A percentile compares a stretch with the other conserved stretches of the same genome.
These are phyloP conservation scores for Meiosimyza platycephala DNA, from an alignment of 2,888 invertebrate species.

Conservation along the genomic window DNA sequence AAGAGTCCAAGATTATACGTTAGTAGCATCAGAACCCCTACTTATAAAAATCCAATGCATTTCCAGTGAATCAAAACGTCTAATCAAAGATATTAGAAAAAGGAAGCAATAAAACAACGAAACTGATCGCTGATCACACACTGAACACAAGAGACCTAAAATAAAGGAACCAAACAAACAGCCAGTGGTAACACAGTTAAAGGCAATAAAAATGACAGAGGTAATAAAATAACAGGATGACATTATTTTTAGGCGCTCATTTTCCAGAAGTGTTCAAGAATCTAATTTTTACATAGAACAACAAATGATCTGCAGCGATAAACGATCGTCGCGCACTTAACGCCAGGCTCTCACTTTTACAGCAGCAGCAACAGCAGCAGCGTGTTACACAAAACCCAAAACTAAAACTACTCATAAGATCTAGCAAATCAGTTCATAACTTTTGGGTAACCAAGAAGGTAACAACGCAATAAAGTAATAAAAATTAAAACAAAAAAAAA, in stretches of 20 bases:
- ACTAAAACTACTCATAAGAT: conserved; percentile 43
- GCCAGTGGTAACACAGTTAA: conserved; percentile 28
- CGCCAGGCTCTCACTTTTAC: not conserved
- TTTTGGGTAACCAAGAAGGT: conserved; percentile 12
- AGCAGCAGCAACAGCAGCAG: conserved; percentile 4
- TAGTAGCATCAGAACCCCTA: not conserved
- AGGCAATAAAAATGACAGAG: conserved; percentile 49
- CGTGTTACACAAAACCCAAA: conserved; percentile 53
- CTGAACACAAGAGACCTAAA: conserved; percentile 40
- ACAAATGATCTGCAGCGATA: conserved; percentile 4
- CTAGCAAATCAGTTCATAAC: conserved; percentile 32
- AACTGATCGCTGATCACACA: conserved; percentile 54
- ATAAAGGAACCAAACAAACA: conserved; percentile 16
- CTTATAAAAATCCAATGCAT: not conserved
- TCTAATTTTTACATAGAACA: not conserved
- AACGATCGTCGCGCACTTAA: not conserved
- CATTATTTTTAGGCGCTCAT: conserved; percentile 51
- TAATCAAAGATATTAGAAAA: conserved; percentile 29
- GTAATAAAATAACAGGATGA: conserved; percentile 63
- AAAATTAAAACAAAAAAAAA: conserved; percentile 42
- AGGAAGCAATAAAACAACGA: conserved; percentile 61
- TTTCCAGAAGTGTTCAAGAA: conserved; percentile 29
- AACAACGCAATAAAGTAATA: conserved; percentile 56
- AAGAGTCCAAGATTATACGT: too few species aligned
- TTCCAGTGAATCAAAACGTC: conserved; percentile 20